These are phyloP conservation scores for Paedocypris sp. DNA, from an alignment of 2,113 vertebrate genomes.

Conservation along the genomic window DNA sequence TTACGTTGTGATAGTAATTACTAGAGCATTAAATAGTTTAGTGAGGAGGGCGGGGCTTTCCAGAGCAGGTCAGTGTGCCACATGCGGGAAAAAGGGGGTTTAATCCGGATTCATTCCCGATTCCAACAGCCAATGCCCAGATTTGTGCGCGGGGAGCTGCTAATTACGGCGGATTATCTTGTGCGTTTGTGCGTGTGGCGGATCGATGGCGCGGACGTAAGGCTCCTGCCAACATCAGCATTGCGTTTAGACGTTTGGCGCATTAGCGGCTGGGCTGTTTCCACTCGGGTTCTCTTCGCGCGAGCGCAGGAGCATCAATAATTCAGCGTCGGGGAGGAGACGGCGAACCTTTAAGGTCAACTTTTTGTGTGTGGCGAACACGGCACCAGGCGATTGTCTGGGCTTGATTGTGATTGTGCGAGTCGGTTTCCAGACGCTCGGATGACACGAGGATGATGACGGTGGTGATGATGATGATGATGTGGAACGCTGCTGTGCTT, in stretches of 20 bases:
- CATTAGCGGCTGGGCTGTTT: not conserved
- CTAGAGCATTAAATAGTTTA: conserved; percentile 58
- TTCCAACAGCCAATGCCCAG: not conserved
- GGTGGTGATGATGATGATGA: too few species aligned
- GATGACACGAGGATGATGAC: too few species aligned
- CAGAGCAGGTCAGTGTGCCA: conserved; percentile 53
- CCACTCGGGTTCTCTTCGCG: not conserved
- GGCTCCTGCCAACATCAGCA: not conserved
- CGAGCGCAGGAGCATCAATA: conserved; percentile 21
- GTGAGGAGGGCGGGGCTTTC: conserved; percentile 40
- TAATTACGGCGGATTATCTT: not conserved
- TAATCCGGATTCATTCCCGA: not conserved
- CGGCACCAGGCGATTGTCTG: not conserved
- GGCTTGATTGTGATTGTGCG: not conserved
- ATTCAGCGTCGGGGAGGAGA: conserved; percentile 32
- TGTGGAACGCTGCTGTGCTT: conserved; percentile 11
- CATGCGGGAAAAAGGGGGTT: conserved; percentile 26
- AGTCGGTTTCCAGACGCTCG: not conserved
- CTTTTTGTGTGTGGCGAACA: not conserved
- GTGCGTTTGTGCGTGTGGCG: not conserved
- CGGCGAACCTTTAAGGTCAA: conserved; percentile 9
- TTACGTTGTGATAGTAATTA: conserved; percentile 63
- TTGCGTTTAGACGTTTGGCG: not conserved
- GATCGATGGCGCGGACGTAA: not conserved
- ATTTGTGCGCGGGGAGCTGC: conserved; percentile 6